Conservation (phyloP, 2,797 vertebrate genomes). For the Pelobates cultripes region DNA sequence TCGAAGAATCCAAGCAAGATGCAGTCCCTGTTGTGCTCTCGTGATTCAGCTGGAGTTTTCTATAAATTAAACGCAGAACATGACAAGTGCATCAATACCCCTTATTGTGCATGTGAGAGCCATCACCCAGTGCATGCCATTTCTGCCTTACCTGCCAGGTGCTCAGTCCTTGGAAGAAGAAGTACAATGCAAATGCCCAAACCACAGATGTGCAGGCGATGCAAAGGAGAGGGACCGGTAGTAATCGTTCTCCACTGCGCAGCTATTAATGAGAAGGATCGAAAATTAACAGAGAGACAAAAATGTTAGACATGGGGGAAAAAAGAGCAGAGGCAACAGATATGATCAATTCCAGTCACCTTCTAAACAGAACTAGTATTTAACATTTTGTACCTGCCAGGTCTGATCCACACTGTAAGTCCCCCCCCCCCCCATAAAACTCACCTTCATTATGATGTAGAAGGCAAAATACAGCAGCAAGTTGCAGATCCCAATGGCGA, state of each 20-base stretch:
- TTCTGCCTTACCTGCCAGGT: slow-evolving; percentile 91
- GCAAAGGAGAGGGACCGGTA: slow-evolving; percentile 86
- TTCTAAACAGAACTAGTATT: no score
- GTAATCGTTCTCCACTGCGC: slow-evolving; percentile 89
- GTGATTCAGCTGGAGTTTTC: slow-evolving; percentile 96
- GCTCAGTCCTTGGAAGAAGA: slow-evolving; percentile 98
- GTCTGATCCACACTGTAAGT: no score
- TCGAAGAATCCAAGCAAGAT: slow-evolving; percentile 94
- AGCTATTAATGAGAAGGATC: slow-evolving; percentile 70
- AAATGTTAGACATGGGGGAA: no score
- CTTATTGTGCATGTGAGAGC: no score
- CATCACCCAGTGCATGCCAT: no score
- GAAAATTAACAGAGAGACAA: background rate
- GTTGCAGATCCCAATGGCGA: slow-evolving; percentile 98
- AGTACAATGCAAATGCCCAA: slow-evolving; percentile 94
- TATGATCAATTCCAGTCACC: no score
- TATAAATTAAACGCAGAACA: slow-evolving; percentile 58
- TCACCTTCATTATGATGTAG: slow-evolving; percentile 98
- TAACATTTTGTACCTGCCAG: no score
- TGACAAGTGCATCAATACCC: background rate
- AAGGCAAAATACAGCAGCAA: slow-evolving; percentile 97
- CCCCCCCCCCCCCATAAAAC: background rate
- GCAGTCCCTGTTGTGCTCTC: slow-evolving; percentile 95
- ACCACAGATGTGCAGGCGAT: slow-evolving; percentile 91
- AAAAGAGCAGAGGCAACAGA: no score